phyloP scores from a whole-genome alignment of 2,888 invertebrate species.

The Meloe dianella region DNA sequence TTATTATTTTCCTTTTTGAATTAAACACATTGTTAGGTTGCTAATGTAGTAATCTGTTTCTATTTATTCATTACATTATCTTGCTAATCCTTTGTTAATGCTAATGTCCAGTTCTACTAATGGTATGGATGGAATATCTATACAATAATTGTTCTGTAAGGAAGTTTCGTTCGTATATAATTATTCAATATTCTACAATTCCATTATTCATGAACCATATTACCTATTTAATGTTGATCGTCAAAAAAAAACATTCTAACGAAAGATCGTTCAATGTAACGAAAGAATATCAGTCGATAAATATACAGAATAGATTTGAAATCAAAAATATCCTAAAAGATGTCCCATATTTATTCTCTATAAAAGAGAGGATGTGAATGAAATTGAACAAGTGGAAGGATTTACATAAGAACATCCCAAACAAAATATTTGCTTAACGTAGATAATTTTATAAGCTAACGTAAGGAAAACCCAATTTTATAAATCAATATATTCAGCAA shows the following conservation, averaged over 20 bases:
- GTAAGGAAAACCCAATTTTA: slow-evolving; percentile 22
- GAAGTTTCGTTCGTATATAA: not conserved
- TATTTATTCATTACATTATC: not conserved
- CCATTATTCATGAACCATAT: not conserved
- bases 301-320: not conserved
- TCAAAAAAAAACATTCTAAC: not conserved
- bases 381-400: slow-evolving; percentile 18
- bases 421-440: slow-evolving; percentile 25
- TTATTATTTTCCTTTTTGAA: not conserved
- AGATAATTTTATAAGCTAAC: slow-evolving; percentile 24
- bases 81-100: not conserved
- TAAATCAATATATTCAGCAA: slow-evolving; percentile 23
- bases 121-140: not conserved
- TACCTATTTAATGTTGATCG: not conserved
- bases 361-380: not conserved
- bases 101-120: not conserved
- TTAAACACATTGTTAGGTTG: not conserved
- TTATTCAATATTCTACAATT: not conserved
- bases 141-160: not conserved
- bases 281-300: not conserved
- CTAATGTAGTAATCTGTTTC: not conserved
- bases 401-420: slow-evolving; percentile 20
- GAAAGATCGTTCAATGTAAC: too few relatives aligned
- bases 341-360: not conserved
- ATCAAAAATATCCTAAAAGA: not conserved